Evolutionary conservation across 2,888 invertebrate genomes (phyloP), one percentile per base, ranked within the genome.

Genomic region (Sarcophaga variegata): DNA sequence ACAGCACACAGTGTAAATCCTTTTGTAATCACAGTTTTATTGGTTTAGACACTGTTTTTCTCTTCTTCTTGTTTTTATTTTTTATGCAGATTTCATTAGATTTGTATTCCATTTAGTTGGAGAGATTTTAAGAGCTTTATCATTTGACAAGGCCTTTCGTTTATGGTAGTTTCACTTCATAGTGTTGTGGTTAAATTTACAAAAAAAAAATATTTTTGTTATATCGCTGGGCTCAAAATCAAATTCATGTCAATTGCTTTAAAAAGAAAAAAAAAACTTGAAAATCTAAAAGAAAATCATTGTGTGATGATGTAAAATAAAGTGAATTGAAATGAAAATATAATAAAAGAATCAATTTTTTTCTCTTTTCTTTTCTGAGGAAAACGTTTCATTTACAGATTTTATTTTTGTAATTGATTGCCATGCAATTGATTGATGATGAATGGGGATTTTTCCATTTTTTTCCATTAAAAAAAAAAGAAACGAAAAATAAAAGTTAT

Each of bases 361-460:
- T 12, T 54, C 5, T 25, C n/a, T 66, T 37, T 66, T 37, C 8
- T 37, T 37, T 37, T 37, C 37, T 8, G 37, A 37, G 37, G 37
- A 37, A 10, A 37, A 37, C 12, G 54, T 54, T 81, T 80, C 83
- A 86, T 62, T 64, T 80, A 66, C 79, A 86, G 71, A 80, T 64
- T 77, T 81, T 60, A 69, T 63, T 81, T 59, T 69, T 54, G 64
- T 76, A 78, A 67, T 75, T 75, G 64, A 78, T 70, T 76, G 83
- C 62, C 59, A 62, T 74, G 49, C 63, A 77, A 81, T 47, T 86
- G 86, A 86, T 86, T 80, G 83, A 86, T 86, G 86, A 81, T 69
- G 69, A 54, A 54, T 70, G 70, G 11, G 25, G 27, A 10, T 67
- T 49, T 69, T 20, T 14, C 8, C 37, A 37, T 37, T 37, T 59